A percentile compares a stretch with the other conserved stretches of the same genome.
These are phyloP conservation scores for Heliconius nattereri DNA, from an alignment of 1,140 invertebrate species.

Conservation along the genomic window DNA sequence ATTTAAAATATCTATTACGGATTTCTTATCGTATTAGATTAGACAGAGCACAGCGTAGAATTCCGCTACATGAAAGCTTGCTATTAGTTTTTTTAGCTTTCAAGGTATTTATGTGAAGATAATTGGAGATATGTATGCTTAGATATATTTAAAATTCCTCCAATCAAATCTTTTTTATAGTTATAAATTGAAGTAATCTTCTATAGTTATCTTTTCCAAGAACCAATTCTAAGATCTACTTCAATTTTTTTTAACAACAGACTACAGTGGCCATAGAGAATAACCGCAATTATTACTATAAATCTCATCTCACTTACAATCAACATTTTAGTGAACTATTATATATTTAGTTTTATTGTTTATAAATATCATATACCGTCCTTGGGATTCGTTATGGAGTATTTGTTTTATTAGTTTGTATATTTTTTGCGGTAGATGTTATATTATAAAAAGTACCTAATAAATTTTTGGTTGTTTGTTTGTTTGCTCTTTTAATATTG, in stretches of 20 bases:
- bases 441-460: neutral
- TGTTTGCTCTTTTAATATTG: neutral
- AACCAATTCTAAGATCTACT: no score
- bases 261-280: neutral
- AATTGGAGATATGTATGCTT: no score
- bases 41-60: no score
- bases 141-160: no score
- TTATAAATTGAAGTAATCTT: no score
- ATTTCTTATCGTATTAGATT: no score
- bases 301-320: neutral
- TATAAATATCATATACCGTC: conserved; percentile 14
- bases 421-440: neutral
- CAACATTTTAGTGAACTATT: conserved; percentile 6
- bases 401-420: neutral
- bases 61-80: no score
- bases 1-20: no score
- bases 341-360: conserved; percentile 14
- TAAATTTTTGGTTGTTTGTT: neutral
- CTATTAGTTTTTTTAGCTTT: no score
- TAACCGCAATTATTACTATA: neutral
- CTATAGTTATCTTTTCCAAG: no score
- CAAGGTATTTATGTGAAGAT: no score
- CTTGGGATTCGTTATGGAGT: conserved; percentile 8
- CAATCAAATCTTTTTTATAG: no score
- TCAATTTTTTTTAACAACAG: neutral